A percentile compares a stretch with the other conserved stretches of the same genome.
Evolutionary conservation across 2,113 vertebrate species (phyloP).

Genomic region (Natator depressus): DNA sequence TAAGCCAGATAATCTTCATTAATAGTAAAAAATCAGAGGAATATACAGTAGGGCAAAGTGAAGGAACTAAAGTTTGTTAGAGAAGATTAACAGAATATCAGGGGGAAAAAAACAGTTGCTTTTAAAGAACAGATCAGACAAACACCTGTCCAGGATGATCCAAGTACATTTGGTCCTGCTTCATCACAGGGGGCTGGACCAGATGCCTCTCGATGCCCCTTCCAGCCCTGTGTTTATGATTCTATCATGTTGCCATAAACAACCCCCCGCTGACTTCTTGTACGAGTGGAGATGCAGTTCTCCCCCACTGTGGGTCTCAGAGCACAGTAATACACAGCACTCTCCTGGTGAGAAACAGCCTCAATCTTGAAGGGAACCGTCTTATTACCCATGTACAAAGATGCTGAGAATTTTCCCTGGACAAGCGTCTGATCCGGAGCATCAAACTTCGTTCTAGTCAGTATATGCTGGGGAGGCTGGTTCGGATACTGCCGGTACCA

Average conservation of each 20-base stretch:
- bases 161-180: too few species aligned
- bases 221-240: background rate
- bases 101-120: too few species aligned
- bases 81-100: too few species aligned
- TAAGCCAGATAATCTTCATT: too few species aligned
- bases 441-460: background rate
- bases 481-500: background rate
- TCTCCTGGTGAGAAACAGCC: background rate
- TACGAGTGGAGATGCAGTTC: background rate
- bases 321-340: constrained; percentile 13
- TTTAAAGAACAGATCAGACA: too few species aligned
- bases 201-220: too few species aligned
- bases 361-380: background rate
- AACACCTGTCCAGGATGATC: too few species aligned
- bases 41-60: too few species aligned
- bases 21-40: too few species aligned
- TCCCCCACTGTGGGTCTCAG: constrained; percentile 3
- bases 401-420: background rate
- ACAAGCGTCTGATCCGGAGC: background rate
- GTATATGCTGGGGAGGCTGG: background rate
- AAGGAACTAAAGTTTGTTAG: too few species aligned
- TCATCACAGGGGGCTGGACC: too few species aligned
- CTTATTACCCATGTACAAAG: background rate
- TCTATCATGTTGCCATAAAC: background rate
- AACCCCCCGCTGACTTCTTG: background rate